phyloP scores from a whole-genome alignment of 2,113 vertebrate genomes.

The Muscicapa adusta region DNA sequence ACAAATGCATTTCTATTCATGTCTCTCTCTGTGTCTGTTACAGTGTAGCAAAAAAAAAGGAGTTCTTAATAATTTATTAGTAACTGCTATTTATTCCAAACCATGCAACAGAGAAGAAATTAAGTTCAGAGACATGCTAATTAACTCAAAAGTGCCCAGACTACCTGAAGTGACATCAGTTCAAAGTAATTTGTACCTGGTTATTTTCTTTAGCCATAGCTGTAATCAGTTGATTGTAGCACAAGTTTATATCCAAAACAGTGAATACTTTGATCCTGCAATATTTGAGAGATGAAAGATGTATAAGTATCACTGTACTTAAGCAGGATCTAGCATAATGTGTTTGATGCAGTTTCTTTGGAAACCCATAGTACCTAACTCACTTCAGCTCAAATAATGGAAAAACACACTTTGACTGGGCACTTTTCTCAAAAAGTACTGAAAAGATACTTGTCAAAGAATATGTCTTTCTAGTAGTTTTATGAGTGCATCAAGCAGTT shows the following conservation, averaged over 20 bases:
- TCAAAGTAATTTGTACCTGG: conserved; percentile 61
- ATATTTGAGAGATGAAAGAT: conserved; percentile 69
- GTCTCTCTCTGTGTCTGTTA: not conserved
- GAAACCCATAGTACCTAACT: not conserved
- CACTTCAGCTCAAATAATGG: not conserved
- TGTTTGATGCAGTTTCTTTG: not conserved
- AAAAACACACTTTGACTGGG: not conserved
- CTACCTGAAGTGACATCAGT: conserved; percentile 42
- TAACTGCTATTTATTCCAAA: conserved; percentile 56
- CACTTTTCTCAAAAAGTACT: not conserved
- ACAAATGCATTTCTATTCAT: not conserved
- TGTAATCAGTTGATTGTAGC: conserved; percentile 64
- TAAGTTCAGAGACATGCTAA: conserved; percentile 69
- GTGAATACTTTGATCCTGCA: conserved; percentile 60
- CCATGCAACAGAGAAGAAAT: conserved; percentile 42
- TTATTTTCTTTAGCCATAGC: conserved; percentile 43
- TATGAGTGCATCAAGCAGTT: not conserved
- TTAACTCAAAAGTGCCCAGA: conserved; percentile 51
- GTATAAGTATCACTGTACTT: conserved; percentile 13
- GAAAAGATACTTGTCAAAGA: not conserved
- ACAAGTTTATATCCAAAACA: conserved; percentile 57
- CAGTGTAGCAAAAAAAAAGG: conserved; percentile 9
- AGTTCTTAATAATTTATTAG: conserved; percentile 51
- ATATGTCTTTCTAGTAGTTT: not conserved
- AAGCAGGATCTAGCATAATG: not conserved